A percentile compares a stretch with the other conserved stretches of the same genome.
Evolutionary conservation across 1,140 invertebrate genomes (phyloP).

Genomic region (Drosophila nebulosa): DNA sequence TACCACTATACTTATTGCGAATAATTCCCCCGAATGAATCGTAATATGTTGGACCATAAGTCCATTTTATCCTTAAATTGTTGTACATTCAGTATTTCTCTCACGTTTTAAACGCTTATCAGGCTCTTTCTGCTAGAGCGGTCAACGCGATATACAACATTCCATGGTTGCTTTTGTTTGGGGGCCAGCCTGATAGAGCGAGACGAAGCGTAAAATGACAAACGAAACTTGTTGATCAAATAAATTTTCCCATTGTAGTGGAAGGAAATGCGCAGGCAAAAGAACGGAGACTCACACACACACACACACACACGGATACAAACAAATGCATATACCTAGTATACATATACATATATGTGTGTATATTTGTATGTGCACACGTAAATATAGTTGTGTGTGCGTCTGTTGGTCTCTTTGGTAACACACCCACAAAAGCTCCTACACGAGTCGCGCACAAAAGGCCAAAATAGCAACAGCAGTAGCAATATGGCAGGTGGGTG

Average conservation of each 20-base stretch:
- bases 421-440: constrained; percentile 56
- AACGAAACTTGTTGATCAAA: constrained; percentile 77
- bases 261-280: constrained; percentile 71
- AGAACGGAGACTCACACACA: constrained; percentile 35
- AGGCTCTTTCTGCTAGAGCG: neutral
- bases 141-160: neutral
- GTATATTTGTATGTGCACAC: neutral
- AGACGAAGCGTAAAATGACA: constrained; percentile 73
- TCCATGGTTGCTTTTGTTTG: constrained; percentile 16
- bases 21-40: no score
- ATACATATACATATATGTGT: neutral
- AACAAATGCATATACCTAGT: no score
- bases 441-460: constrained; percentile 43
- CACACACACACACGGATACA: neutral
- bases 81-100: neutral
- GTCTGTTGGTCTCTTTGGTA: constrained; percentile 34
- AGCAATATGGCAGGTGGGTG: constrained; percentile 41
- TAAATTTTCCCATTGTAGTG: constrained; percentile 64
- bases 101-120: neutral
- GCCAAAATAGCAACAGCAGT: constrained; percentile 44
- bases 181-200: constrained; percentile 41
- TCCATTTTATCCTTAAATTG: neutral
- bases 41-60: neutral
- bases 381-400: neutral
- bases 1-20: no score